Evolutionary conservation across 2,888 invertebrate species (phyloP).

Genomic region (Drosophila differens): DNA sequence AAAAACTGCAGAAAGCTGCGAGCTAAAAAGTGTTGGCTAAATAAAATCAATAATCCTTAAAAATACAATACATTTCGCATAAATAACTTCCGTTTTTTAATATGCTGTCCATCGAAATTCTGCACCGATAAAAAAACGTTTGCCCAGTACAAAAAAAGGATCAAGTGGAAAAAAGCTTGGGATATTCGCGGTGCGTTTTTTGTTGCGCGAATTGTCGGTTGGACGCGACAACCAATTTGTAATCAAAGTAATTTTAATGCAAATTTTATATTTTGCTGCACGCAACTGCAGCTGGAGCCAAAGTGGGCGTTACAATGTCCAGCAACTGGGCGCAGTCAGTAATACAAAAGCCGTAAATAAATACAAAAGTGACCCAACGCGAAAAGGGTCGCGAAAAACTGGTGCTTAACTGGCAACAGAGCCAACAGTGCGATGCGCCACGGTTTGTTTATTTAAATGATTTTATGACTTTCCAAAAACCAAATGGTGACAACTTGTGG

Average conservation of each 20-base stretch:
- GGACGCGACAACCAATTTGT: conserved; percentile 73
- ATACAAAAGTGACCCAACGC: conserved; percentile 42
- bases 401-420: conserved; percentile 46
- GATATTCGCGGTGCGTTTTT: conserved; percentile 48
- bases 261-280: conserved; percentile 75
- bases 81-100: conserved; percentile 62
- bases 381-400: conserved; percentile 44
- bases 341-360: conserved; percentile 67
- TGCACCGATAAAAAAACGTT: conserved; percentile 20
- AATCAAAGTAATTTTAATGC: conserved; percentile 83
- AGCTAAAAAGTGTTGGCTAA: conserved; percentile 52
- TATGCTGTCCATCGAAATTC: conserved; percentile 37
- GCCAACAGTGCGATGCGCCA: conserved; percentile 7
- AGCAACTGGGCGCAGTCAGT: conserved; percentile 25
- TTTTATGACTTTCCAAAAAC: conserved; percentile 75
- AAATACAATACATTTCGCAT: conserved; percentile 77
- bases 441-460: conserved; percentile 75
- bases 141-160: neutral
- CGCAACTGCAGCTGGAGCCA: conserved; percentile 47
- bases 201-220: conserved; percentile 31
- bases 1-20: conserved; percentile 32
- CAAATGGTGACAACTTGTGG: conserved; percentile 80
- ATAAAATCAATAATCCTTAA: conserved; percentile 78
- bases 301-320: conserved; percentile 19
- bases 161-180: conserved; percentile 24